Base-by-base conservation (phyloP, 2,888 invertebrate genomes). In the Amphipoea lucens region DNA sequence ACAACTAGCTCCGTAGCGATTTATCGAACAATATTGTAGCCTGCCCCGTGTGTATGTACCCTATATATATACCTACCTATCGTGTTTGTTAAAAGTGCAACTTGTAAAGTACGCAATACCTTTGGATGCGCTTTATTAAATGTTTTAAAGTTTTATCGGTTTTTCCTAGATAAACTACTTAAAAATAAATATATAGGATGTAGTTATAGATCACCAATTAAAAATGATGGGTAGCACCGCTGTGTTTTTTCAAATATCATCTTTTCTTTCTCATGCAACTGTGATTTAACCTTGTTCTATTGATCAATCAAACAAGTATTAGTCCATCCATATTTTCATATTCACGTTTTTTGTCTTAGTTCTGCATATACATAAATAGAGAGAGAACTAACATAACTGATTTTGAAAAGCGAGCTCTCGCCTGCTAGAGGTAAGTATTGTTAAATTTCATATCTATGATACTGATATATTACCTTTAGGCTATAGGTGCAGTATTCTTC, bases 1-100 rank as follows among this genome's bases (percentile, higher is more conserved):
- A 85, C 87, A 86, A 84, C 90, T 87, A 87, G 80, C 82, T 81
- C 71, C 83, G 74, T 63, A 36, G 83, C 87, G 80, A 91, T 91
- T 91, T 90, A 88, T 90, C 85, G 90, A 87, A 89, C 89, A 87
- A 91, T 90, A 90, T 89, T 87, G 88, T 79, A 85, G 75, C 71
- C 48, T 79, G 82, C 78, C 81, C 76, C 76, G 74, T 82, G 78
- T 82, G 81, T 87, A 78, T 68, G 67, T 76, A 40, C 62, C 48
- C 29, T 29, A 29, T 29, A 29, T 29, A 29, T 29, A 29, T 69
- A 29, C 68, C 29, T 69, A 29, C 68, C 29, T 23, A 36, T 66
- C 67, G 75, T 54, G 75, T 83, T 83, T 87, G 87, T 87, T 79
- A 79, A 85, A 88, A 85, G 74, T 84, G 48, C 80, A 71, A 71